Percentiles rank a stretch among this genome's conserved stretches.
These are phyloP conservation scores for Limonius californicus DNA, from an alignment of 1,140 invertebrate species.

Conservation along the genomic window DNA sequence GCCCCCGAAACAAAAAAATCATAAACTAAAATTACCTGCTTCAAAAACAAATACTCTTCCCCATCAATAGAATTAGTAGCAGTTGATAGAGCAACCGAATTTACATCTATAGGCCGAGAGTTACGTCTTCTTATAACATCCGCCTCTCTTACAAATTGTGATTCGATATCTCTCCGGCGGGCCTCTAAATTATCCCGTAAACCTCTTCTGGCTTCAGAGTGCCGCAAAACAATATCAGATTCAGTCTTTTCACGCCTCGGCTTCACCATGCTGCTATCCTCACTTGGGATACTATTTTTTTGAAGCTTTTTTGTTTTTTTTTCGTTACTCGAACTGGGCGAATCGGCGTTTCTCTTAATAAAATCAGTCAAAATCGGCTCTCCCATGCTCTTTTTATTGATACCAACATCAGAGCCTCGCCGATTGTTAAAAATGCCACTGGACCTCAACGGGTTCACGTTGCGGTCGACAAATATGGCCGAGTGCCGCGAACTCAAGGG, in stretches of 20 bases:
- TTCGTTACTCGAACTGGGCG: slow-evolving; percentile 27
- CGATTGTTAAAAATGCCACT: slow-evolving; percentile 65
- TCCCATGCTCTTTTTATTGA: slow-evolving; percentile 52
- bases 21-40: slow-evolving; percentile 42
- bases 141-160: slow-evolving; percentile 44
- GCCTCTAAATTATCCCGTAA: slow-evolving; percentile 47
- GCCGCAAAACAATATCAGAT: slow-evolving; percentile 73
- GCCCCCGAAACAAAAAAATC: slow-evolving; percentile 33
- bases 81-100: slow-evolving; percentile 34
- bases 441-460: slow-evolving; percentile 51
- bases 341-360: slow-evolving; percentile 56
- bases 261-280: slow-evolving; percentile 47
- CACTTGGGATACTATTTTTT: slow-evolving; percentile 3
- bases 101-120: slow-evolving; percentile 49
- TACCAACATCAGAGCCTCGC: slow-evolving; percentile 56
- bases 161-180: slow-evolving; percentile 50
- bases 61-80: slow-evolving; percentile 37
- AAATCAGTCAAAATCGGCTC: slow-evolving; percentile 71
- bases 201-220: slow-evolving; percentile 51
- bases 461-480: slow-evolving; percentile 58
- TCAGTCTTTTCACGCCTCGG: slow-evolving; percentile 81
- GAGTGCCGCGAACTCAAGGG: slow-evolving; percentile 67
- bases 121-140: slow-evolving; percentile 48
- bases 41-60: slow-evolving; percentile 44
- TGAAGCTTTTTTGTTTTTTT: slow-evolving; percentile 22